Evolutionary conservation across 2,888 invertebrate genomes (phyloP).

Genomic region (Drosophila basisetae): DNA sequence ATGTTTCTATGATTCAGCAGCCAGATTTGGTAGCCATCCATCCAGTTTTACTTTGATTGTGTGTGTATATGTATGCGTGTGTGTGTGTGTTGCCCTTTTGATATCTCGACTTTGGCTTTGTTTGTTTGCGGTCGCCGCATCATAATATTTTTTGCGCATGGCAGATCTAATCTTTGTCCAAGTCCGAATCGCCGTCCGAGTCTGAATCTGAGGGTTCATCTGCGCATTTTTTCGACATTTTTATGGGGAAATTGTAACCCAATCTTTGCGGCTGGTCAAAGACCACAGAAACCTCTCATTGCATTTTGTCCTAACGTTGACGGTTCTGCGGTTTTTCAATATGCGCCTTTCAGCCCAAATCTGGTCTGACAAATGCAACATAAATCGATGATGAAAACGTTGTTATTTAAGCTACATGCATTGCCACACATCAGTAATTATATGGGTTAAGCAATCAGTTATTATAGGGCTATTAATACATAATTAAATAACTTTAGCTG

Average conservation of each 20-base stretch:
- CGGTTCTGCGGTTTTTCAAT: constrained; percentile 64
- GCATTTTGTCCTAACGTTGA: constrained; percentile 80
- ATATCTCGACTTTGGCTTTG: constrained; percentile 65
- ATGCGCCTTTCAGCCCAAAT: constrained; percentile 57
- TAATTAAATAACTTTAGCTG: neutral
- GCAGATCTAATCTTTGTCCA: constrained; percentile 77
- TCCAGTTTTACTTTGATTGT: constrained; percentile 51
- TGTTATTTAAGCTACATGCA: constrained; percentile 1
- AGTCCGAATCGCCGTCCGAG: constrained; percentile 26
- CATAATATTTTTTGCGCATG: constrained; percentile 79
- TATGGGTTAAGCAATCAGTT: constrained; percentile 22
- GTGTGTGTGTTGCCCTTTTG: constrained; percentile 50
- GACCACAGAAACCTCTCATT: constrained; percentile 72
- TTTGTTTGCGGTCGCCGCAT: constrained; percentile 76
- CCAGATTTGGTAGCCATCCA: constrained; percentile 74
- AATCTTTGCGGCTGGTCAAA: constrained; percentile 48
- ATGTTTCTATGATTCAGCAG: constrained; percentile 79
- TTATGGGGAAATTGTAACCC: constrained; percentile 79
- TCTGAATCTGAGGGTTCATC: constrained; percentile 44
- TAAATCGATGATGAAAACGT: constrained; percentile 26
- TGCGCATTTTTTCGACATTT: constrained; percentile 72
- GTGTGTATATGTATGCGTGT: constrained; percentile 7
- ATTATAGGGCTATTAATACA: neutral
- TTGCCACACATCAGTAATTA: constrained; percentile 26
- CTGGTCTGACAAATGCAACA: constrained; percentile 67